phyloP scores from a whole-genome alignment of 2,113 vertebrate genomes.

The Actenoides hombroni region DNA sequence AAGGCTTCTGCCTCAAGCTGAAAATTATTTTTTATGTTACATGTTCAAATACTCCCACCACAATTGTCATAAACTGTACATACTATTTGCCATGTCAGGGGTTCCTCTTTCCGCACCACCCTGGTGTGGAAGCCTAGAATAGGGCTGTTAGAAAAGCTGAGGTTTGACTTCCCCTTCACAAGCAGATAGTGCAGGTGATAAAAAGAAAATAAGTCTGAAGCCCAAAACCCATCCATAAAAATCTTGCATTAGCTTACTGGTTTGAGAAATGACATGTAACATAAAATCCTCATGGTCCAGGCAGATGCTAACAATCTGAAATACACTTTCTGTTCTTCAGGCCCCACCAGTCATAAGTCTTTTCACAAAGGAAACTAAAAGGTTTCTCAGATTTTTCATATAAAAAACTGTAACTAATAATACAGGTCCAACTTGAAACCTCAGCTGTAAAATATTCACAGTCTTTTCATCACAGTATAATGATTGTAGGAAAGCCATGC shows the following conservation, averaged over 20 bases:
- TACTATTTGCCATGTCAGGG: neutral
- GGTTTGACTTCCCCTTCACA: neutral
- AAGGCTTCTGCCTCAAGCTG: neutral
- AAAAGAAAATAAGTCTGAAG: neutral
- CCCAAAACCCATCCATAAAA: neutral
- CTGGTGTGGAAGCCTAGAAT: neutral
- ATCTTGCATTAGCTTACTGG: neutral
- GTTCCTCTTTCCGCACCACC: neutral
- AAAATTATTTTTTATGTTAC: neutral
- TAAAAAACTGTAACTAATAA: neutral
- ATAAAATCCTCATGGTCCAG: neutral
- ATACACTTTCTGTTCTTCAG: neutral
- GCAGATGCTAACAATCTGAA: neutral
- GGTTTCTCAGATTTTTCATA: neutral
- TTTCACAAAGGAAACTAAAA: neutral
- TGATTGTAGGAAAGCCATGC: neutral
- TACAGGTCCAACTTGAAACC: neutral
- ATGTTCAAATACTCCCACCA: neutral
- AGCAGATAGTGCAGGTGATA: neutral
- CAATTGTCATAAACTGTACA: neutral
- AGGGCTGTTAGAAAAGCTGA: neutral
- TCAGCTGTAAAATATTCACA: neutral
- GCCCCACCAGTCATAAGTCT: neutral
- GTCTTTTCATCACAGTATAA: neutral
- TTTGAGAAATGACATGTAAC: neutral